A percentile compares a stretch with the other conserved stretches of the same genome.
Evolutionary conservation across 2,113 vertebrate genomes (phyloP).

Genomic region (Azemiops feae): DNA sequence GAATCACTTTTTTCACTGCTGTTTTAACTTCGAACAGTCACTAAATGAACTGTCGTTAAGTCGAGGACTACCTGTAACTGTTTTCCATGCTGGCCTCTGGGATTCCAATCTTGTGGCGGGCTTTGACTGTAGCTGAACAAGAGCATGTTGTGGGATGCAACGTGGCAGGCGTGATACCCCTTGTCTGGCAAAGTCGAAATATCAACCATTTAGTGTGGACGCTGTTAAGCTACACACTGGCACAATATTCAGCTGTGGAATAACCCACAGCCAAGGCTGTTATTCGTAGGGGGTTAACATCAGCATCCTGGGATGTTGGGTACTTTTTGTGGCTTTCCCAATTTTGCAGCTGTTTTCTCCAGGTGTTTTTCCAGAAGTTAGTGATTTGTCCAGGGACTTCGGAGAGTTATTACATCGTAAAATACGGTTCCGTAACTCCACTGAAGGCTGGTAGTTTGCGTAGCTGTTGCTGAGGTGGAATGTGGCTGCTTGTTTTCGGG

Average conservation of each 20-base stretch:
- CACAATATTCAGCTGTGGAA: neutral
- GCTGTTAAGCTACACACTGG: neutral
- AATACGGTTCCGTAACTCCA: neutral
- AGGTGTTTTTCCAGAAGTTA: neutral
- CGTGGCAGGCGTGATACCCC: neutral
- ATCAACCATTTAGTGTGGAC: neutral
- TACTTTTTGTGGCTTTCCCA: neutral
- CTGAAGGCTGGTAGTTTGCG: neutral
- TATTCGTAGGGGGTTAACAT: neutral
- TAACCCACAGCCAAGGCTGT: too few species aligned
- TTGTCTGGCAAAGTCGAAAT: neutral
- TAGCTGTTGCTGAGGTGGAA: neutral
- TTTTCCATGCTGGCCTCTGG: neutral
- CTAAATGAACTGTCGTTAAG: too few species aligned
- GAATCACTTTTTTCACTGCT: too few species aligned
- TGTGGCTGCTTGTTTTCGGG: neutral
- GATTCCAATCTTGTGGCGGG: neutral
- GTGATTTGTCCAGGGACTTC: neutral
- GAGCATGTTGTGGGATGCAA: neutral
- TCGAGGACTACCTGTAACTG: neutral
- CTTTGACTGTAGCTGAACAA: neutral
- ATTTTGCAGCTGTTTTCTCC: neutral
- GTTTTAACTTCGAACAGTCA: too few species aligned
- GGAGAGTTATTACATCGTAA: neutral
- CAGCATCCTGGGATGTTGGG: neutral